phyloP scores from a whole-genome alignment of 2,888 invertebrate species.

The Dryobota labecula region DNA sequence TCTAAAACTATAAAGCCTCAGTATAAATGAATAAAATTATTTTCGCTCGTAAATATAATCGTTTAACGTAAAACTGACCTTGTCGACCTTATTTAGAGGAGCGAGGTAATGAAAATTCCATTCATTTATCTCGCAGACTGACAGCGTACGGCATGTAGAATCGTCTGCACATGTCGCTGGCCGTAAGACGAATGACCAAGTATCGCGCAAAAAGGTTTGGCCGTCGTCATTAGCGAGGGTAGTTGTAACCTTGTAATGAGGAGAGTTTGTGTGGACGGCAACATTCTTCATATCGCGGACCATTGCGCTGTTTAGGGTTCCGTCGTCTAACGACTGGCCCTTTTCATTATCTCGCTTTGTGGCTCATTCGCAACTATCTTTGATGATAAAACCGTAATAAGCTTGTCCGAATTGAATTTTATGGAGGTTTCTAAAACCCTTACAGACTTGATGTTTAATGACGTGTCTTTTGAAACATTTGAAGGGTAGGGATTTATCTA shows the following conservation, averaged over 20 bases:
- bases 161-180: constrained; percentile 81
- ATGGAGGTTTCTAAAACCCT: constrained; percentile 77
- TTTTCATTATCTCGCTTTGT: constrained; percentile 80
- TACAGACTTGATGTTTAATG: constrained; percentile 62
- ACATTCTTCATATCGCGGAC: constrained; percentile 84
- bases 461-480: constrained; percentile 71
- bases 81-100: constrained; percentile 55
- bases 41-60: constrained; percentile 1
- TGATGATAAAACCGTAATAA: constrained; percentile 79
- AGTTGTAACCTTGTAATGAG: constrained; percentile 76
- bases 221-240: constrained; percentile 85
- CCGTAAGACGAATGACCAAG: constrained; percentile 86
- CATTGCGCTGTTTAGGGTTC: constrained; percentile 82
- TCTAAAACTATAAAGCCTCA: constrained; percentile 37
- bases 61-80: constrained; percentile 57
- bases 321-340: constrained; percentile 75
- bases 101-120: constrained; percentile 62
- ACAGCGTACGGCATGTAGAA: constrained; percentile 71
- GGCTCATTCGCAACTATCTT: constrained; percentile 81
- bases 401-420: constrained; percentile 78
- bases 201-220: constrained; percentile 85
- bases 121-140: constrained; percentile 74
- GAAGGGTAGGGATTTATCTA: constrained; percentile 67
- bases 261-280: constrained; percentile 79
- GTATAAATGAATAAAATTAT: background rate